phyloP scores from a whole-genome alignment of 2,888 invertebrate species.

The Sinopyrophorus schimmeli region DNA sequence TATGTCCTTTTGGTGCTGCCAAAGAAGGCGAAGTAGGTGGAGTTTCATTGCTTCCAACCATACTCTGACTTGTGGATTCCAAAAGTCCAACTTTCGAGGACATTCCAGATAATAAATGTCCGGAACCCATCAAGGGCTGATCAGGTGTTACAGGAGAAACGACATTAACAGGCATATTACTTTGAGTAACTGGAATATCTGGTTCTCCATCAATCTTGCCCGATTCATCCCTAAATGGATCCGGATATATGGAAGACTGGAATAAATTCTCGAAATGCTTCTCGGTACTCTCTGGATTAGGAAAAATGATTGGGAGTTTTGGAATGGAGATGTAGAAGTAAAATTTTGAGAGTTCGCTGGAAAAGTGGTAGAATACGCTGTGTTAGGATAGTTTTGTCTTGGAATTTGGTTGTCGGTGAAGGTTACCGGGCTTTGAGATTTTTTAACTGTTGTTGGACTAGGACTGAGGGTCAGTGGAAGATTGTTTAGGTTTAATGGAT shows the following conservation, averaged over 20 bases:
- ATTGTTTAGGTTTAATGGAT: conserved; percentile 53
- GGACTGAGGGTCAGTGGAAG: conserved; percentile 60
- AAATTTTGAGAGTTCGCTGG: conserved; percentile 38
- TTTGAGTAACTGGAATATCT: conserved; percentile 45
- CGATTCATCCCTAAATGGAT: conserved; percentile 68
- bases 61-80: conserved; percentile 48
- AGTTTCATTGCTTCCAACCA: conserved; percentile 45
- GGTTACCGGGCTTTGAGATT: conserved; percentile 51
- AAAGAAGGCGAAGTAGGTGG: conserved; percentile 52
- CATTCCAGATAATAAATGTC: conserved; percentile 31
- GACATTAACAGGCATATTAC: conserved; percentile 28
- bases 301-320: conserved; percentile 32
- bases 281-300: conserved; percentile 39
- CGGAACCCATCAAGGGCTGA: conserved; percentile 42
- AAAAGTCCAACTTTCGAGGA: conserved; percentile 42
- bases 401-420: conserved; percentile 33
- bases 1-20: conserved; percentile 62
- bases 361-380: conserved; percentile 40
- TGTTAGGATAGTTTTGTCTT: conserved; percentile 35
- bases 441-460: conserved; percentile 57
- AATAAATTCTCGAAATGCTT: conserved; percentile 65
- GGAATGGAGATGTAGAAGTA: conserved; percentile 37
- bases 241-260: conserved; percentile 68
- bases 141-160: conserved; percentile 45
- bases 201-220: conserved; percentile 61